These are phyloP conservation scores for Pollenia griseotomentosa DNA, from an alignment of 2,888 invertebrate species.

Conservation along the genomic window DNA sequence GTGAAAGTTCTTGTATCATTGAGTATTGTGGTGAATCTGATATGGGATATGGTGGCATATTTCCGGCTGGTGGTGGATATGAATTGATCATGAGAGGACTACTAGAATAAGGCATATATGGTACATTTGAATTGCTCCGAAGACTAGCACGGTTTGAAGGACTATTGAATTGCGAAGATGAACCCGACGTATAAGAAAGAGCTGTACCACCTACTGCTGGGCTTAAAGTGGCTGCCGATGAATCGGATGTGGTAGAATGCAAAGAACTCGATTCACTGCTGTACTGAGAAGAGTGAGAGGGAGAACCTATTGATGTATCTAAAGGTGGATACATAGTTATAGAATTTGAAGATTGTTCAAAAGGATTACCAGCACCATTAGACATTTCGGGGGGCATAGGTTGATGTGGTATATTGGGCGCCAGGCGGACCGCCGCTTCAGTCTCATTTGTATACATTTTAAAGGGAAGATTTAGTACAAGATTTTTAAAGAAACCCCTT, in stretches of 20 bases:
- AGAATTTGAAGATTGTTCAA: slow-evolving; percentile 76
- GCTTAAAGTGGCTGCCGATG: slow-evolving; percentile 81
- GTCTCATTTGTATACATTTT: slow-evolving; percentile 79
- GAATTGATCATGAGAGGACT: slow-evolving; percentile 82
- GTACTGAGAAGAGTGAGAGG: slow-evolving; percentile 81
- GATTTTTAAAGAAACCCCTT: slow-evolving; percentile 83
- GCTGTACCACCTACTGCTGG: slow-evolving; percentile 79
- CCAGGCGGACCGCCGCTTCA: slow-evolving; percentile 57
- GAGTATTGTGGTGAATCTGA: slow-evolving; percentile 80
- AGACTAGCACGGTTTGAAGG: slow-evolving; percentile 79
- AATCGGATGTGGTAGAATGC: slow-evolving; percentile 82
- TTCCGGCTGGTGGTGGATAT: slow-evolving; percentile 80
- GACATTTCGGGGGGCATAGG: slow-evolving; percentile 68
- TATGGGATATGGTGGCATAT: slow-evolving; percentile 77
- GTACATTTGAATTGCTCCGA: slow-evolving; percentile 78
- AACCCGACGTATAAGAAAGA: slow-evolving; percentile 77
- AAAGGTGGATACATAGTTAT: slow-evolving; percentile 77
- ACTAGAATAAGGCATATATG: slow-evolving; percentile 81
- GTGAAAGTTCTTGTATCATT: slow-evolving; percentile 72
- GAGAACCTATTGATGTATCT: slow-evolving; percentile 80
- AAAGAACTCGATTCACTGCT: slow-evolving; percentile 82
- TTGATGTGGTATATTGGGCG: slow-evolving; percentile 75
- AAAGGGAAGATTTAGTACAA: slow-evolving; percentile 81
- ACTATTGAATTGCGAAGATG: slow-evolving; percentile 80
- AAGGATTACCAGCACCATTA: slow-evolving; percentile 78